Evolutionary conservation across 2,797 vertebrate species (phyloP).

Genomic region (Enteromius anoplus): DNA sequence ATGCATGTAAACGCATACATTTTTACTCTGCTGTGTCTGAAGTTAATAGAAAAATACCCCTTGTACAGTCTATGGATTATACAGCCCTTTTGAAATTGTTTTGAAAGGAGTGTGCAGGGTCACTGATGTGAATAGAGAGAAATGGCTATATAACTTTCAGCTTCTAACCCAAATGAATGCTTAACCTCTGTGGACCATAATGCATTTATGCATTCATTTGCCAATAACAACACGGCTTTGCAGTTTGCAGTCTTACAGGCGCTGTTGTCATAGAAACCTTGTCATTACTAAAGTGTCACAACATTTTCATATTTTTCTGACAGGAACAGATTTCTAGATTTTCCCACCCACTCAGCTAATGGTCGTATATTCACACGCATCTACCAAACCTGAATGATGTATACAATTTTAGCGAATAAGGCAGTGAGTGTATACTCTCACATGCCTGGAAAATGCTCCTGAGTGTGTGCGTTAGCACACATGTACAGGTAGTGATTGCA

Average conservation of each 20-base stretch:
- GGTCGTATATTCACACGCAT: neutral
- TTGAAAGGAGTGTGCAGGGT: slow-evolving; percentile 13
- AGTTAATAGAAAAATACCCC: neutral
- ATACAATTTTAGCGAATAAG: neutral
- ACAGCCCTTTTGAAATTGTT: slow-evolving; percentile 13
- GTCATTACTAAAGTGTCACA: slow-evolving; percentile 44
- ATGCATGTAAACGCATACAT: neutral
- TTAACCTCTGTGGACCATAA: slow-evolving; percentile 27
- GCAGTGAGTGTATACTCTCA: neutral
- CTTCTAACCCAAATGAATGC: slow-evolving; percentile 30
- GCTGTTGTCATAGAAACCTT: slow-evolving; percentile 46
- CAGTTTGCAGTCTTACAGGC: slow-evolving; percentile 22
- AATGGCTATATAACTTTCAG: slow-evolving; percentile 13
- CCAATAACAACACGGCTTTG: slow-evolving; percentile 39
- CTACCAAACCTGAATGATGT: slow-evolving; percentile 19
- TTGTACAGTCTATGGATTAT: slow-evolving; percentile 1
- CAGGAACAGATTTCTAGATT: slow-evolving; percentile 30
- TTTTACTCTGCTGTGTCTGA: neutral
- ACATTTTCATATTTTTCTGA: slow-evolving; percentile 41
- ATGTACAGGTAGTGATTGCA: neutral
- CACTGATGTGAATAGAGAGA: slow-evolving; percentile 9
- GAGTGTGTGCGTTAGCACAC: neutral
- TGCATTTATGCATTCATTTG: slow-evolving; percentile 37
- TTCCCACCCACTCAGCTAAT: slow-evolving; percentile 35
- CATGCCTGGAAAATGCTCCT: neutral